phyloP scores from a whole-genome alignment of 2,113 vertebrate genomes.

The Otocyon megalotis region DNA sequence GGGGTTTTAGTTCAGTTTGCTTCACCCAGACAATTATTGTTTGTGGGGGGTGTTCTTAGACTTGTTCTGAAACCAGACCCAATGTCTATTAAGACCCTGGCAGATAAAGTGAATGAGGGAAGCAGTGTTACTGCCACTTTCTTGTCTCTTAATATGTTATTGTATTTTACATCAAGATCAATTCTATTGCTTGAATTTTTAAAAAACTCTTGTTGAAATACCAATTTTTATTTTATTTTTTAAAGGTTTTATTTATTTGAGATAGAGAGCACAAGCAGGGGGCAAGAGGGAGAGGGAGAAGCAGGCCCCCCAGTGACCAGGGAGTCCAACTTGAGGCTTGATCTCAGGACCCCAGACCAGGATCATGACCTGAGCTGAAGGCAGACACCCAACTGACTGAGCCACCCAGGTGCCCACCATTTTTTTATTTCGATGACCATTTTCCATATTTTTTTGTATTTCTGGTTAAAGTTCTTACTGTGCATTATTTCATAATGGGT shows the following conservation, averaged over 20 bases:
- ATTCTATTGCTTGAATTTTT: not conserved
- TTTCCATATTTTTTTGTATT: not conserved
- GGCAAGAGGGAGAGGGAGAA: no score
- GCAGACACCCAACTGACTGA: no score
- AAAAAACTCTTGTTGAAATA: not conserved
- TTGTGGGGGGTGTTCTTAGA: not conserved
- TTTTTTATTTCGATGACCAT: not conserved
- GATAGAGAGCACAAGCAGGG: no score
- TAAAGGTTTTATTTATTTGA: no score
- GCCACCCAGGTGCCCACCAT: no score
- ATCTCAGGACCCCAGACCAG: no score
- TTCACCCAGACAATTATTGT: not conserved
- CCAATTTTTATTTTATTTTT: not conserved
- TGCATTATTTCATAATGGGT: not conserved
- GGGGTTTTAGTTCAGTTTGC: not conserved
- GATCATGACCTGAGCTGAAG: no score
- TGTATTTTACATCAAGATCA: not conserved
- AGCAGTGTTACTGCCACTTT: not conserved
- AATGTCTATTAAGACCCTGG: not conserved
- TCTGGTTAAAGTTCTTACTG: not conserved
- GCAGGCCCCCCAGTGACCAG: no score
- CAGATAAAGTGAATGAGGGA: not conserved
- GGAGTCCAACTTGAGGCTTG: no score
- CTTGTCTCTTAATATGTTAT: not conserved
- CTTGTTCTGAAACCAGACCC: not conserved